Base-by-base conservation (phyloP, 2,797 vertebrate genomes). In the Sarcoramphus papa region DNA sequence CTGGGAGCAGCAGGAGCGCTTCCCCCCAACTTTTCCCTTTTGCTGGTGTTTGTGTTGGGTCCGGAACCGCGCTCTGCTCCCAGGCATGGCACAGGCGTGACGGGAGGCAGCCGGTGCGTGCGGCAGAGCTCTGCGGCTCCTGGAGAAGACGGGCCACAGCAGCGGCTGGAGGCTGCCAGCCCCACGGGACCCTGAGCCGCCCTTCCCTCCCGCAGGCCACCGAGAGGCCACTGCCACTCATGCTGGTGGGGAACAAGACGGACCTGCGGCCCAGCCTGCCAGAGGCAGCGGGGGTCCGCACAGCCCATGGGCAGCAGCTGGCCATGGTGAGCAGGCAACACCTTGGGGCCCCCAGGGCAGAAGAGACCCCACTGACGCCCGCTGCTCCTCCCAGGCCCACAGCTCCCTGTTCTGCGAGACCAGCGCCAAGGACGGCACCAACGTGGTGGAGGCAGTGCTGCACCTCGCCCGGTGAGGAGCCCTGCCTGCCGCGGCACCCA, bases 351-450 rank as follows among this genome's bases (percentile, higher is more conserved):
- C 4, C 16, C 1, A 0, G 24, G 14, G 6, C 6, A 14, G 47
- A 37, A 15, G 28, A 37, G 43, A 28, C 10, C 30, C 20, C 43
- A 16, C 18, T 1, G 10, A 35, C 43, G 41, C 37, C 64, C 1
- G 0, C 50, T 9, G 7, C 82, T 30, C 90, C 50, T 84, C 92
- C 68, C 91, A 98, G 98, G 87, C 95, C 25, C 98, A 98, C 20
- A 90, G 97, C 12, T 98, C 98, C 59, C 89, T 98, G 77, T 98
- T 98, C 97, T 98, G 98, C 5, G 97, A 98, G 93, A 98, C 98
- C 14, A 98, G 98, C 31, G 97, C 98, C 92, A 99, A 98, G 95
- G 98, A 98, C 4, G 97, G 98, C 81, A 98, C 97, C 45, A 98
- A 96, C 6, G 83, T 97, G 10, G 97, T 98, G 6, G 98, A 98